Evolutionary conservation across 2,797 vertebrate species (phyloP).

Genomic region (Cetoscarus ocellatus): DNA sequence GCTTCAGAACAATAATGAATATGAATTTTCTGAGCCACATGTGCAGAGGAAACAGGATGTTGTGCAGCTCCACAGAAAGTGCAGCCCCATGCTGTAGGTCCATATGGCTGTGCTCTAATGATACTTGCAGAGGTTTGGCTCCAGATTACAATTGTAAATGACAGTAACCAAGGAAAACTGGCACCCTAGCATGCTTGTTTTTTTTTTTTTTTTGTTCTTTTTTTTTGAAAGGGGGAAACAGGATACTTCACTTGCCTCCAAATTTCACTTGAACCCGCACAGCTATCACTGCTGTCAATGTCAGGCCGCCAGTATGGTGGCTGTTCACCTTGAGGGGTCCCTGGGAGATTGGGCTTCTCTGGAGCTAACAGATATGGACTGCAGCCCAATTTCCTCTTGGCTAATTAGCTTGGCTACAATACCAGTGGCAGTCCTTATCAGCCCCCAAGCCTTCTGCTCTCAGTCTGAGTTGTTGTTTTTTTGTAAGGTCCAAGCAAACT

Average conservation of each 20-base stretch:
- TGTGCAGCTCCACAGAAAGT: neutral
- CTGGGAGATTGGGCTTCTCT: constrained; percentile 75
- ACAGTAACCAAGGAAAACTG: constrained; percentile 39
- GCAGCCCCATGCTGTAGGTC: constrained; percentile 20
- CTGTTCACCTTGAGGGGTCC: constrained; percentile 78
- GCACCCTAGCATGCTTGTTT: constrained; percentile 31
- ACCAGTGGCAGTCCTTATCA: constrained; percentile 79
- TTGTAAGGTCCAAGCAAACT: constrained; percentile 31
- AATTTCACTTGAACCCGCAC: constrained; percentile 73
- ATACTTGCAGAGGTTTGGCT: constrained; percentile 32
- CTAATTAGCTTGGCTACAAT: constrained; percentile 85
- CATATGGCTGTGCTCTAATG: constrained; percentile 33
- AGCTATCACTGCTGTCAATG: constrained; percentile 64
- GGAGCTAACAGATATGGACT: constrained; percentile 81
- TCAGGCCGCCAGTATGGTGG: constrained; percentile 50
- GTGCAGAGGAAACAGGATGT: constrained; percentile 4
- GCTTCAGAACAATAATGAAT: constrained; percentile 23
- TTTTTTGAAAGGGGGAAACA: neutral
- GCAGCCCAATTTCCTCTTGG: constrained; percentile 83
- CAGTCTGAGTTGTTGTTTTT: constrained; percentile 18
- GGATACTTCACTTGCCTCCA: constrained; percentile 60
- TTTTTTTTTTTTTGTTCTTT: no score
- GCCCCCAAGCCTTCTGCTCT: constrained; percentile 67
- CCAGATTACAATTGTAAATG: constrained; percentile 40
- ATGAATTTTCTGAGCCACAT: constrained; percentile 17